phyloP scores from a whole-genome alignment of 1,140 invertebrate genomes.

The Cyclina sinensis region DNA sequence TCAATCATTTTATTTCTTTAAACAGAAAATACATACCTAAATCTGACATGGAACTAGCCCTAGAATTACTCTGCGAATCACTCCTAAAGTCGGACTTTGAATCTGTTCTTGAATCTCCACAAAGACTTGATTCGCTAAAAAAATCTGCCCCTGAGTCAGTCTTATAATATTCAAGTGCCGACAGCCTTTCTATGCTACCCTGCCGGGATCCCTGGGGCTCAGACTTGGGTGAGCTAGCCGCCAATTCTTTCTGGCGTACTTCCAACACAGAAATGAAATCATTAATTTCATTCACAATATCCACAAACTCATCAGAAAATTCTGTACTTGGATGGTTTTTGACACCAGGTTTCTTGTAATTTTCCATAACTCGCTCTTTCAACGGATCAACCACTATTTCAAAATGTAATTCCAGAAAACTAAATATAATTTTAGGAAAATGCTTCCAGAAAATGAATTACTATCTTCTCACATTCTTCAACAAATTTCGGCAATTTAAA shows the following conservation, averaged over 20 bases:
- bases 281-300: conserved; percentile 85
- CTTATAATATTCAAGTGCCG: conserved; percentile 69
- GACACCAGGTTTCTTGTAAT: conserved; percentile 47
- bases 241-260: conserved; percentile 67
- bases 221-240: conserved; percentile 46
- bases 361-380: conserved; percentile 45
- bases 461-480: too few species aligned
- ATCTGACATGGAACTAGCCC: conserved; percentile 59
- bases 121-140: conserved; percentile 51
- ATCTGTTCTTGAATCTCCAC: conserved; percentile 53
- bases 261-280: conserved; percentile 84
- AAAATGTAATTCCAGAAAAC: too few species aligned
- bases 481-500: too few species aligned
- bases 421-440: too few species aligned
- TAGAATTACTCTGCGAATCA: conserved; percentile 65
- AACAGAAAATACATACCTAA: conserved; percentile 40
- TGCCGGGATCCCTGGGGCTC: conserved; percentile 25
- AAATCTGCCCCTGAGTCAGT: conserved; percentile 72
- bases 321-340: conserved; percentile 76
- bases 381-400: too few species aligned
- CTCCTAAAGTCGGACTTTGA: conserved; percentile 58
- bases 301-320: conserved; percentile 82
- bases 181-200: conserved; percentile 59
- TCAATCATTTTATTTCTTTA: background rate
- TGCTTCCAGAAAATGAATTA: too few species aligned